Base-by-base conservation (phyloP, 2,113 vertebrate species). In the Arizona elegans region DNA sequence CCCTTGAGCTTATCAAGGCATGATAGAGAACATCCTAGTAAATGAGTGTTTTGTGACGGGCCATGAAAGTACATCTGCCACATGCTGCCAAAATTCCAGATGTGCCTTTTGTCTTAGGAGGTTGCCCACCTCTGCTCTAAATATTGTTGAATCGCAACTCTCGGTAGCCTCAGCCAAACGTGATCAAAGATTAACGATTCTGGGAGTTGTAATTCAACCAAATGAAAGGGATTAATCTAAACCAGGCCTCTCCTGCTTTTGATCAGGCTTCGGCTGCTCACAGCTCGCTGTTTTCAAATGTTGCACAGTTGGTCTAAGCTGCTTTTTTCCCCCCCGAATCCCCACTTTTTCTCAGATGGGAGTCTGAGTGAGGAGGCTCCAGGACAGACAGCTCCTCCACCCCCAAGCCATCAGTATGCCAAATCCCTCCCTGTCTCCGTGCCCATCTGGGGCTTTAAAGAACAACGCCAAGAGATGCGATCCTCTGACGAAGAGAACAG, bases 361-460 rank as follows among this genome's bases (percentile, higher is more conserved):
- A 97, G 97, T 52, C 91, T 99, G 95, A 99, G 98, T 0, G 99
- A 99, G 93, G 99, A 99, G 3, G 97, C 97, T 0, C 98, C 15
- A 0, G 89, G 95, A 56, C 98, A 97, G 95, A 94, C 88, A 5
- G 11, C 93, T 59, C 2, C 95, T 19, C 96, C 29, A 96, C 86
- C 98, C 96, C 54, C 94, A 96, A 86, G 95, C 88, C 96, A 96
- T 98, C 97, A 95, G 97, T 95, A 97, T 54, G 99, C 99, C 43
- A 98, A 98, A 96, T 99, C 99, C 19, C 96, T 99, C 86, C 99
- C 98, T 0, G 98, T 99, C 17, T 98, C 98, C 0, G 98, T 99
- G 91, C 99, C 99, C 0, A 98, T 98, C 87, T 99, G 99, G 99
- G 97, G 98, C 92, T 99, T 98, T 97, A 98, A 97, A 81, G 96